Base-by-base conservation (phyloP, 2,888 invertebrate species). In the Leuctra nigra region DNA sequence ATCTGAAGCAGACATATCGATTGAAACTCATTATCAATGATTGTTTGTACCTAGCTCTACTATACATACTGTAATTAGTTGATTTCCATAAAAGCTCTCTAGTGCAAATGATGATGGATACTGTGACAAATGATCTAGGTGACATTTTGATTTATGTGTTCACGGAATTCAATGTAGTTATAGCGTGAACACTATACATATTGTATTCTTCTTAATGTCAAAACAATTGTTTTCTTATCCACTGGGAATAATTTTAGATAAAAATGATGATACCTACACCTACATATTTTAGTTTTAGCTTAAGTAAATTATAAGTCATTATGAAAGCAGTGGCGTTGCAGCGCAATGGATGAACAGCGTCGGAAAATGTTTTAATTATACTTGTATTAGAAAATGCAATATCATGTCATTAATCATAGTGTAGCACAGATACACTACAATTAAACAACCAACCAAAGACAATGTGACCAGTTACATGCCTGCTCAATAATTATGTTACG, bases 1-100 rank as follows among this genome's bases (percentile, higher is more conserved):
- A 57, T 57, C 57, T 54, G 60, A 59, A 54, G 47, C 55, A 57
- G 60, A 60, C 60, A 60, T 60, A 60, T 60, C 60, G 57, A 57
- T 54, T 60, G 55, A 48, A 59, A 53, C 50, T 50, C 56, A 55
- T 50, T 57, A 46, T 58, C 57, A 54, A 58, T 60, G 55, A 60
- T 47, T 60, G 60, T 60, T 60, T 44, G 38, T 53, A 33, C 58
- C 47, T 58, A 59, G 53, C 55, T 56, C 44, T 53, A 60, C 54
- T 36, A 54, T 59, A n/a, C 11, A 29, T 7, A 29, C 29, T 29
- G 44, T 44, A 20, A 23, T 57, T 57, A 52, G 59, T 50, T 39
- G 57, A 54, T 57, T 56, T 57, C 35, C 56, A 59, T 41, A 35
- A 44, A 59, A 58, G 60, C 60, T 60, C 60, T 60, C 60, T 60